Percentiles rank a stretch among this genome's conserved stretches.
Evolutionary conservation across 2,113 vertebrate species (phyloP).

Genomic region (Sander vitreus): DNA sequence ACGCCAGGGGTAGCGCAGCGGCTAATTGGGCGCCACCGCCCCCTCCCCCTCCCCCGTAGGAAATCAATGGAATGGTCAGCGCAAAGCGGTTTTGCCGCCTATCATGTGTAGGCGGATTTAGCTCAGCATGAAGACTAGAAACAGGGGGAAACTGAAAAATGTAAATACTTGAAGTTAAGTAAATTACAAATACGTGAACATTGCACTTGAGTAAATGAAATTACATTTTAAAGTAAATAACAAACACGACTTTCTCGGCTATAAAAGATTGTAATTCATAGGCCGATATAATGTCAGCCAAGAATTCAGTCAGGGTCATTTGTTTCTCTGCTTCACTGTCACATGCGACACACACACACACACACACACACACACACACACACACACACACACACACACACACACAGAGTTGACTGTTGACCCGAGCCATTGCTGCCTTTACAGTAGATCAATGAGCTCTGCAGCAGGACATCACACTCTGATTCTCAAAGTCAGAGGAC

Average conservation of each 20-base stretch:
- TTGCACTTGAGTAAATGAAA: neutral
- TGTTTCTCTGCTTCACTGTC: neutral
- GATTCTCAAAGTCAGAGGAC: slow-evolving; percentile 56
- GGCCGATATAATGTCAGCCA: neutral
- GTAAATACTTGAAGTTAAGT: neutral
- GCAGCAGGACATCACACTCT: slow-evolving; percentile 36
- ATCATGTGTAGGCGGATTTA: no score
- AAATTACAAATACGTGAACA: no score
- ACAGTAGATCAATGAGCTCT: slow-evolving; percentile 53
- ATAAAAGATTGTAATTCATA: neutral
- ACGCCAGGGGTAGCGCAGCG: no score
- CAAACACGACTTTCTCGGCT: neutral
- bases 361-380: no score
- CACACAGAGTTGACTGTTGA: slow-evolving; percentile 33
- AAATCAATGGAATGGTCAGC: no score
- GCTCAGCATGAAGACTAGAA: no score
- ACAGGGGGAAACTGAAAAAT: no score
- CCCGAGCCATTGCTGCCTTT: slow-evolving; percentile 2
- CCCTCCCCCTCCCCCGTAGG: no score
- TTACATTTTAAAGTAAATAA: neutral
- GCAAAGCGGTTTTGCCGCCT: no score
- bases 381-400: slow-evolving; percentile 17
- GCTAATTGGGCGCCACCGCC: no score
- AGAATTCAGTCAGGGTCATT: slow-evolving; percentile 19
- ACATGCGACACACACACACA: neutral